These are phyloP conservation scores for Parasteatoda tepidariorum DNA, from an alignment of 1,140 invertebrate species.

Conservation along the genomic window DNA sequence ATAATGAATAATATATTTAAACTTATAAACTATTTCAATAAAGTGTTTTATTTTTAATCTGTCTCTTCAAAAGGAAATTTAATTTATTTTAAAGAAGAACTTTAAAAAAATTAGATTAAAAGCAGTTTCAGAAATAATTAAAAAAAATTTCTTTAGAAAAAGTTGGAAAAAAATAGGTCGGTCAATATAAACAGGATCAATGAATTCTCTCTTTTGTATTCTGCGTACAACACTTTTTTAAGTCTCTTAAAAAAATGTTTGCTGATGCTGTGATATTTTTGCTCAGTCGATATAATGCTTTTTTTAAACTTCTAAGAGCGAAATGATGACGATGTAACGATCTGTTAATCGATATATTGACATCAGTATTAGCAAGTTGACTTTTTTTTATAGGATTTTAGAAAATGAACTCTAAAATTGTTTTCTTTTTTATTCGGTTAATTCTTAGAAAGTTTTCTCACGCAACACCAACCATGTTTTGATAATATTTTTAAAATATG, in stretches of 20 bases:
- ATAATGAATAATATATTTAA: too few species aligned
- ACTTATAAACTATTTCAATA: too few species aligned
- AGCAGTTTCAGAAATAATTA: too few species aligned
- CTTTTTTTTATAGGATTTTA: neutral
- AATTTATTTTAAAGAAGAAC: too few species aligned
- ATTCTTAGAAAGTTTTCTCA: neutral
- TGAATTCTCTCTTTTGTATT: neutral
- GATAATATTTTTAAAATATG: neutral
- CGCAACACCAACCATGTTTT: neutral
- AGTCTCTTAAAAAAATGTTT: slow-evolving; percentile 21
- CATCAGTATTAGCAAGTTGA: slow-evolving; percentile 21
- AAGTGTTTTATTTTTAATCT: too few species aligned
- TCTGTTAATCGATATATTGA: slow-evolving; percentile 39
- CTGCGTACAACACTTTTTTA: neutral
- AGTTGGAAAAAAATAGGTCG: slow-evolving; percentile 10
- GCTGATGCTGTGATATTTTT: slow-evolving; percentile 4
- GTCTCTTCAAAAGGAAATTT: too few species aligned
- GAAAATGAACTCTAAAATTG: neutral
- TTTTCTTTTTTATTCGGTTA: neutral
- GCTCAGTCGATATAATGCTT: neutral
- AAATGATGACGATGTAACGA: slow-evolving; percentile 44
- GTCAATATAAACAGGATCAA: slow-evolving; percentile 33
- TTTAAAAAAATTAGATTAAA: too few species aligned
- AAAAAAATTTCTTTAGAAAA: too few species aligned
- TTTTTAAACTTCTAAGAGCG: slow-evolving; percentile 8